Evolutionary conservation across 2,888 invertebrate genomes (phyloP).

Genomic region (Macaria notata): DNA sequence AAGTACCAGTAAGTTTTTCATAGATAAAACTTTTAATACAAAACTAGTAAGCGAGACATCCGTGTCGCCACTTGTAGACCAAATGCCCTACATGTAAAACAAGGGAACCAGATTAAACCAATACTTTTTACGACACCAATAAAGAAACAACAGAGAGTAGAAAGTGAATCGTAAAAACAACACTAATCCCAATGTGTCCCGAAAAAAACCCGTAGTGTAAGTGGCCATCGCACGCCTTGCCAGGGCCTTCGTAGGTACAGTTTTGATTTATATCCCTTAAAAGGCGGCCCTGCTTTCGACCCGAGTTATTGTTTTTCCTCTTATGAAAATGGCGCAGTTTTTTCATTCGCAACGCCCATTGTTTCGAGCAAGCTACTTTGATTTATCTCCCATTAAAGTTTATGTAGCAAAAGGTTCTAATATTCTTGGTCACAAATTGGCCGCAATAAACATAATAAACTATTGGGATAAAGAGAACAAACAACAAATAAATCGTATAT

Average conservation of each 20-base stretch:
- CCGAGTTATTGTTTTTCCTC: constrained; percentile 76
- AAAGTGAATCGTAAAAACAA: constrained; percentile 74
- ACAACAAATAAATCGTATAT: too few species aligned
- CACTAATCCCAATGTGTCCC: constrained; percentile 72
- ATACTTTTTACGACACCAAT: constrained; percentile 57
- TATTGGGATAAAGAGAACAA: too few species aligned
- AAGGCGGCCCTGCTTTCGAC: constrained; percentile 70
- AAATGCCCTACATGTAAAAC: constrained; percentile 34
- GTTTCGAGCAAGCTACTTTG: constrained; percentile 57
- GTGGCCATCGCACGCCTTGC: constrained; percentile 61
- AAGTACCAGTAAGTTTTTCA: too few species aligned
- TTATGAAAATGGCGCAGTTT: constrained; percentile 75
- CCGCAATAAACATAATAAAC: not conserved
- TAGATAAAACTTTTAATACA: too few species aligned
- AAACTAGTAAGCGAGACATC: too few species aligned
- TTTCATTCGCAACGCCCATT: constrained; percentile 57
- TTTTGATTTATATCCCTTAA: constrained; percentile 77
- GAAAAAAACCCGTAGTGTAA: constrained; percentile 59
- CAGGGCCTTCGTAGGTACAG: constrained; percentile 66
- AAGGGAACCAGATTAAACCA: constrained; percentile 43
- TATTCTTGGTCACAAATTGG: not conserved
- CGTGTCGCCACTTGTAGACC: constrained; percentile 8
- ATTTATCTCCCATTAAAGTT: constrained; percentile 63
- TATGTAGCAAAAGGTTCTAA: constrained; percentile 51
- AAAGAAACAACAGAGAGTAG: constrained; percentile 65